A percentile compares a stretch with the other conserved stretches of the same genome.
phyloP scores from a whole-genome alignment of 2,113 vertebrate genomes.

The Rafetus swinhoei region DNA sequence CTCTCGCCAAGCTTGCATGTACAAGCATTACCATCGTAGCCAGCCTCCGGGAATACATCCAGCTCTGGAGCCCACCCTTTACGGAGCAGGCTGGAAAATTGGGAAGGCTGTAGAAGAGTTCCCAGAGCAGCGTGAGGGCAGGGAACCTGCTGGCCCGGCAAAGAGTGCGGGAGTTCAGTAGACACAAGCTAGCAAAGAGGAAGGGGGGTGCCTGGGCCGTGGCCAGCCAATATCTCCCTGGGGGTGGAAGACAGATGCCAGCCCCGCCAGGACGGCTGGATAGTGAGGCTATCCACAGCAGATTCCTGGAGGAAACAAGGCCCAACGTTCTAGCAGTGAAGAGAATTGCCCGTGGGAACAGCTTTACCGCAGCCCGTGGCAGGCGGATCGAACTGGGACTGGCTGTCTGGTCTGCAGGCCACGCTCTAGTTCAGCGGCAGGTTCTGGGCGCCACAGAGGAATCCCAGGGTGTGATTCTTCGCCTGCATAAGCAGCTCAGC shows the following conservation, averaged over 20 bases:
- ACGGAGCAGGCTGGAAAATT: not conserved
- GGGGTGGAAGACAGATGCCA: not conserved
- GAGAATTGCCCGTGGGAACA: too few relatives aligned
- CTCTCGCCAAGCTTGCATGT: too few relatives aligned
- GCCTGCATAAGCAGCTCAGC: not conserved
- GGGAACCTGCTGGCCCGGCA: not conserved
- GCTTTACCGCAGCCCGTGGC: not conserved
- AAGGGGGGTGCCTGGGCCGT: not conserved
- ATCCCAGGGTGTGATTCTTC: not conserved
- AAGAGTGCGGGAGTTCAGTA: not conserved
- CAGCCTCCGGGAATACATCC: not conserved
- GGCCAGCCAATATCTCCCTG: not conserved
- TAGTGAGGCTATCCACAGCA: not conserved
- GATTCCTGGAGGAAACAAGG: not conserved
- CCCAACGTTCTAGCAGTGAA: not conserved
- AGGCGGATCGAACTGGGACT: not conserved
- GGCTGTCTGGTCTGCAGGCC: not conserved
- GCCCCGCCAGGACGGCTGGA: too few relatives aligned
- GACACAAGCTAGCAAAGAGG: not conserved
- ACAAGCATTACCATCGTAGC: not conserved
- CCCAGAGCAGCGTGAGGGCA: not conserved
- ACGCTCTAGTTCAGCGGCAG: not conserved
- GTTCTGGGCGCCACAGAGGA: not conserved
- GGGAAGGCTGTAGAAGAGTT: not conserved
- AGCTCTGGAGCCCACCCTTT: not conserved